Evolutionary conservation across 2,888 invertebrate genomes (phyloP).

Genomic region (Dryadula phaetusa): DNA sequence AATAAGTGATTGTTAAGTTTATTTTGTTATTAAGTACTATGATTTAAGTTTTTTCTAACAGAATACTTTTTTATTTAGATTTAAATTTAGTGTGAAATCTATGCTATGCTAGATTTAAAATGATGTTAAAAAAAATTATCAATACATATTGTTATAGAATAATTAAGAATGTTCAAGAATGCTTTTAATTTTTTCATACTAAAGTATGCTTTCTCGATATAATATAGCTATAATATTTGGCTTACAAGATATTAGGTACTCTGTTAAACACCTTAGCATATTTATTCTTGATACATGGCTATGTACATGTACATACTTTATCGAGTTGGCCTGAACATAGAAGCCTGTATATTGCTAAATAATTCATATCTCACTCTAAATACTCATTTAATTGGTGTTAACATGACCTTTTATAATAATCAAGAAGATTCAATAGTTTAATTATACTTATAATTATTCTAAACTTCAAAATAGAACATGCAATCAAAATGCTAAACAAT

Average conservation of each 20-base stretch:
- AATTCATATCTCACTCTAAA: too few species aligned
- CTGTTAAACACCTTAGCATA: background rate
- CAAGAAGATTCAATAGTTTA: too few species aligned
- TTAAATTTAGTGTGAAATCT: constrained; percentile 1
- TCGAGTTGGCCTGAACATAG: too few species aligned
- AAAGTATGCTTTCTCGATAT: background rate
- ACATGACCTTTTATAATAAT: too few species aligned
- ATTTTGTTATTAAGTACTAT: constrained; percentile 1
- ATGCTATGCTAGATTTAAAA: background rate
- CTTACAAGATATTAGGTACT: background rate
- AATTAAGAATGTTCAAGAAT: too few species aligned
- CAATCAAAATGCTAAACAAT: background rate
- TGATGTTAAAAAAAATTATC: too few species aligned
- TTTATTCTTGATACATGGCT: too few species aligned
- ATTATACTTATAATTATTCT: background rate
- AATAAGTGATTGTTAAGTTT: constrained; percentile 12
- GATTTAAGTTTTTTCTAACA: background rate
- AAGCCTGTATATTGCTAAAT: too few species aligned
- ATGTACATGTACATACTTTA: too few species aligned
- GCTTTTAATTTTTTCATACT: background rate
- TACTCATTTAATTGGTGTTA: too few species aligned
- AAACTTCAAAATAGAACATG: too few species aligned
- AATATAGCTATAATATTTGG: background rate
- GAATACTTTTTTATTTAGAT: background rate
- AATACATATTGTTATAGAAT: too few species aligned